phyloP scores from a whole-genome alignment of 2,888 invertebrate genomes.

The Drosophila pseudotalamancana region DNA sequence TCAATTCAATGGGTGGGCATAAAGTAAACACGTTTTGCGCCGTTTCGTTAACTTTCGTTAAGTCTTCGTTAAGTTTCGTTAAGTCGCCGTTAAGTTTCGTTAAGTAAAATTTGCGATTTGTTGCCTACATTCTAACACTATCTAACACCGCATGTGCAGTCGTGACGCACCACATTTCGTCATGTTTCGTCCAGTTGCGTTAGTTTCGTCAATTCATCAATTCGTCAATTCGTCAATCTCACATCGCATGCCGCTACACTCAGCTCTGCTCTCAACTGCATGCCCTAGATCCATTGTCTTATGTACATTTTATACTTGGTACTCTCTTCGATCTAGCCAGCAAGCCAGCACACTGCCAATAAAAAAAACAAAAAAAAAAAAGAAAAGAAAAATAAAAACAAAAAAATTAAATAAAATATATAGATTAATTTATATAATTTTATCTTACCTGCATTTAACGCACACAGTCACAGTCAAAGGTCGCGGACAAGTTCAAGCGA shows the following conservation, averaged over 20 bases:
- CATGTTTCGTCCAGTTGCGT: slow-evolving; percentile 12
- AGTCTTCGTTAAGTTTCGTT: slow-evolving; percentile 2
- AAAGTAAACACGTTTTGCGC: not conserved
- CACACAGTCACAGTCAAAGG: slow-evolving; percentile 87
- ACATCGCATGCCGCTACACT: slow-evolving; percentile 34
- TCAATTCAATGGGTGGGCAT: slow-evolving; percentile 18
- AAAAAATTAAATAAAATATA: too few relatives aligned
- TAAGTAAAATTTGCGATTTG: not conserved
- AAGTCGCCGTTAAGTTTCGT: slow-evolving; percentile 8
- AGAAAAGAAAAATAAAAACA: too few relatives aligned
- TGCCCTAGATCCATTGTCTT: slow-evolving; percentile 41
- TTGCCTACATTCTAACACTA: slow-evolving; percentile 1
- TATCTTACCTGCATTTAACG: slow-evolving; percentile 25
- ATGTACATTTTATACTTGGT: slow-evolving; percentile 28
- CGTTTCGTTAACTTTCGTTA: slow-evolving; percentile 16
- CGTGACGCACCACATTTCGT: slow-evolving; percentile 7
- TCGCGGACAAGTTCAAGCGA: slow-evolving; percentile 94
- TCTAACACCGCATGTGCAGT: slow-evolving; percentile 24
- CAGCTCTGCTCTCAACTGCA: slow-evolving; percentile 48
- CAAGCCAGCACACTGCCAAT: slow-evolving; percentile 24
- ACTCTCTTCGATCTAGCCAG: slow-evolving; percentile 27
- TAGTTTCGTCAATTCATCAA: too few relatives aligned
- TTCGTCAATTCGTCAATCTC: too few relatives aligned
- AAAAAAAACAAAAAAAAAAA: too few relatives aligned
- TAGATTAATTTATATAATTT: slow-evolving; percentile 32